Conservation (phyloP, 1,140 invertebrate genomes). For the Tetramorium simillimum region DNA sequence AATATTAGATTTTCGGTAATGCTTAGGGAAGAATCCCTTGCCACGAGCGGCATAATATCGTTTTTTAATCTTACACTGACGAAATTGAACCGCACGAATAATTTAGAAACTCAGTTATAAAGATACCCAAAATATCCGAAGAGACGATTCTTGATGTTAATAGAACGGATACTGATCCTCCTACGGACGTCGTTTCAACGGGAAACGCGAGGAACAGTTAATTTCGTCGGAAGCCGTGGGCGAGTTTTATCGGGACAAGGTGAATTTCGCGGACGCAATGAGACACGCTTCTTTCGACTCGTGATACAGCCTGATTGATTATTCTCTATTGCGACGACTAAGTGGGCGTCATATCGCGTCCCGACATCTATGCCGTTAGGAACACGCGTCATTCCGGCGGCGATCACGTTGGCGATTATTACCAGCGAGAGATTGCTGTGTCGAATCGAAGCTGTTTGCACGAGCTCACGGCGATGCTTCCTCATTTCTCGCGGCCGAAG, state of each 20-base stretch:
- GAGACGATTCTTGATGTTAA: neutral
- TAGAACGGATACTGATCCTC: too few species aligned
- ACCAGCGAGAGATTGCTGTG: neutral
- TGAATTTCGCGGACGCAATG: constrained; percentile 25
- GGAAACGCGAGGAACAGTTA: constrained; percentile 4
- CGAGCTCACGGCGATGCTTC: neutral
- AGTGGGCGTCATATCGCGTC: constrained; percentile 30
- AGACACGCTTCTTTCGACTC: neutral
- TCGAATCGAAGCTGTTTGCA: neutral
- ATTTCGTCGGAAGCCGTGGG: constrained; percentile 28
- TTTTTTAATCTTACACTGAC: neutral
- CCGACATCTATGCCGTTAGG: neutral
- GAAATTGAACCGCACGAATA: neutral
- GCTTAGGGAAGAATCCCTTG: neutral
- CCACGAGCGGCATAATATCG: neutral
- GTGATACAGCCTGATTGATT: constrained; percentile 14
- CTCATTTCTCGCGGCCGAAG: neutral
- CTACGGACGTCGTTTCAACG: constrained; percentile 9
- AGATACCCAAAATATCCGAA: neutral
- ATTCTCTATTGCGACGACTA: neutral
- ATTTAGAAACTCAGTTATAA: neutral
- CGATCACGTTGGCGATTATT: constrained; percentile 1
- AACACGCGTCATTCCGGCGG: neutral
- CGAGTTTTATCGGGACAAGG: constrained; percentile 44
- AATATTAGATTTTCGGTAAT: neutral